Base-by-base conservation (phyloP, 2,113 vertebrate species). In the Nothobranchius furzeri region DNA sequence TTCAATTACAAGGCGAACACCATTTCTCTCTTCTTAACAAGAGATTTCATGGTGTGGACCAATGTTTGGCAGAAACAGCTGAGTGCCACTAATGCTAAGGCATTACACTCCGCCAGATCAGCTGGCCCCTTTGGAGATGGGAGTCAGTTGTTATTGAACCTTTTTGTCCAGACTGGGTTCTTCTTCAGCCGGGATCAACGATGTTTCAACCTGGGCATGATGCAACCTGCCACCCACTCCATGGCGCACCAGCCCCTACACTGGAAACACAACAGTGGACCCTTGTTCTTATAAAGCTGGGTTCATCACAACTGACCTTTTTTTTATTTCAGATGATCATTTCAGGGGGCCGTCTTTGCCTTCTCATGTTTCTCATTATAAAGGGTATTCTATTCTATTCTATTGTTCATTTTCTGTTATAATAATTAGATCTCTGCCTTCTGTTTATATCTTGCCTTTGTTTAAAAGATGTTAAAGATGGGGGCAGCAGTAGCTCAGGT, bases 11-110 rank as follows among this genome's bases (percentile, higher is more conserved):
- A 95, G 94, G 94, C 91, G 92, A 96, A 96, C 96, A 96, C 96
- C 93, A 97, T 98, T 98, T 97, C 95, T 97, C 95, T 98, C 95
- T 95, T 94, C 96, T 94, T 99, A 98, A 97, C 96, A 96, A 97
- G 96, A 96, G 95, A 99, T 99, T 98, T 98, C 97, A 98, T 93
- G 96, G 95, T 95, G 92, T 92, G 95, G 94, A 75, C 95, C 93
- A 90, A 90, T 94, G 95, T 94, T 93, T 93, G 94, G 94, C 94
- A 94, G 94, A 95, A 91, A 95, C 96, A 96, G 95, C 95, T 96
- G 96, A 96, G 95, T 94, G 93, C 95, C 92, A 88, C 95, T 96
- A 96, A 98, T 96, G 94, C 95, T 90, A 90, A 79, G 83, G 93
- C 92, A 94, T 95, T 95, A 95, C 93, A 91, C 91, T 88, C 88